Evolutionary conservation across 1,140 invertebrate species (phyloP), one percentile per base, ranked within the genome.

Genomic region (Hycleus cichorii): DNA sequence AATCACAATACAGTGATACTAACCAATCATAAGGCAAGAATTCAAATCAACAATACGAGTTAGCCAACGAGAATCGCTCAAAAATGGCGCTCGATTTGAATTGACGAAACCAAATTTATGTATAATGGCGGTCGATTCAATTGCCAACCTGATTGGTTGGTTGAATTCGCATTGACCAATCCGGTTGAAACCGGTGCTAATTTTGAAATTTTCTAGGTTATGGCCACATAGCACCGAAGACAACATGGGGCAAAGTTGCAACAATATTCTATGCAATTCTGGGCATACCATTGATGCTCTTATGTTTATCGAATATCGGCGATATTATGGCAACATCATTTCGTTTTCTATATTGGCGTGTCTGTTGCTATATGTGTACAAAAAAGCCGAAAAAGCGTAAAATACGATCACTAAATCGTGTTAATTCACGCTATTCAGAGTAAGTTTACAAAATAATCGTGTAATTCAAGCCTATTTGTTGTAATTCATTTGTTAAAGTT

Each of bases 181-280:
- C 32, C 32, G 7, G 32, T 32, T 32, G 4, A 5, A 32, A 32
- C 1, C 4, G 32, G 32, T 3, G 32, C 2, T 7, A 7, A 32
- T 32, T 32, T 42, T 42, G 4, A 42, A n/a, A 42, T 42, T 60
- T 76, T 76, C 11, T 69, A 96, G 94, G 94, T 40, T 97, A 97
- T 75, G 95, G 95, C 10, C 92, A 97, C 72, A 95, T 97, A 48
- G 89, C 93, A 0, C 93, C 93, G 1, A 94, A 94, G 78, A 97
- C 94, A 0, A 82, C 86, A 61, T 87, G 85, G 71, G 95, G 95
- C 11, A 94, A 95, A 76, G 85, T 97, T 54, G 89, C 93, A 32
- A 97, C 94, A 10, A 96, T 97, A 66, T 90, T 96, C 69, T 97
- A 97, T 76, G 94, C 94, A 27, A 92, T 97, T 67, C 77, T 97